A percentile compares a stretch with the other conserved stretches of the same genome.
phyloP scores from a whole-genome alignment of 2,113 vertebrate genomes.

The Passer montanus region DNA sequence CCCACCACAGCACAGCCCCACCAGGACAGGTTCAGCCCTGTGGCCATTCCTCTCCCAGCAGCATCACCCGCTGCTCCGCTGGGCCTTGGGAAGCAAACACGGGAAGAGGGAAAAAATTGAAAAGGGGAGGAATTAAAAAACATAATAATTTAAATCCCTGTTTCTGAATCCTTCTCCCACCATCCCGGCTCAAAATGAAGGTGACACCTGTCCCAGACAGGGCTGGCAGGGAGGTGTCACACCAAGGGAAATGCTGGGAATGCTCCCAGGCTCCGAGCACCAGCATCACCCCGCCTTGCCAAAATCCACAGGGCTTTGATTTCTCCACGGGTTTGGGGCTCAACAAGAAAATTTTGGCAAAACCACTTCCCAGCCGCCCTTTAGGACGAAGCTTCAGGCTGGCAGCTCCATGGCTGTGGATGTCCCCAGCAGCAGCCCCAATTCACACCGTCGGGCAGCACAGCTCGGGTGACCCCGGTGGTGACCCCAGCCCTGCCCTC shows the following conservation, averaged over 20 bases:
- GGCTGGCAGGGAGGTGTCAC: neutral
- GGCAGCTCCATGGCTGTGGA: rapidly evolving
- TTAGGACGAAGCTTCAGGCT: neutral
- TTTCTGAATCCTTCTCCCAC: neutral
- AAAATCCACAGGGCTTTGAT: neutral
- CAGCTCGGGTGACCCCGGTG: neutral
- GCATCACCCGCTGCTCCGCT: rapidly evolving
- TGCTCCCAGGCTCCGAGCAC: rapidly evolving
- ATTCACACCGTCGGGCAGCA: rapidly evolving
- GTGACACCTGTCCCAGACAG: rapidly evolving
- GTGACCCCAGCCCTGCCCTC: neutral
- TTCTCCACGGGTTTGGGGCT: rapidly evolving
- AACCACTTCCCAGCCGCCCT: neutral
- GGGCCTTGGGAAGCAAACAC: neutral
- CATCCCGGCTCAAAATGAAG: neutral
- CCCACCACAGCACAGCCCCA: neutral
- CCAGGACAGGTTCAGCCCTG: neutral
- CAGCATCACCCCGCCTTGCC: rapidly evolving
- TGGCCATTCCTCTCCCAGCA: rapidly evolving
- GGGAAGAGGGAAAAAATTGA: neutral
- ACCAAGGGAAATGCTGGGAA: rapidly evolving
- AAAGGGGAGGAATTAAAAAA: neutral
- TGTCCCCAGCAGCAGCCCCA: rapidly evolving
- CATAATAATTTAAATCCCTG: neutral
- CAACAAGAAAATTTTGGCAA: neutral